Evolutionary conservation across 2,888 invertebrate species (phyloP), one percentile per base, ranked within the genome.

Genomic region (Perizoma flavofasciatum): DNA sequence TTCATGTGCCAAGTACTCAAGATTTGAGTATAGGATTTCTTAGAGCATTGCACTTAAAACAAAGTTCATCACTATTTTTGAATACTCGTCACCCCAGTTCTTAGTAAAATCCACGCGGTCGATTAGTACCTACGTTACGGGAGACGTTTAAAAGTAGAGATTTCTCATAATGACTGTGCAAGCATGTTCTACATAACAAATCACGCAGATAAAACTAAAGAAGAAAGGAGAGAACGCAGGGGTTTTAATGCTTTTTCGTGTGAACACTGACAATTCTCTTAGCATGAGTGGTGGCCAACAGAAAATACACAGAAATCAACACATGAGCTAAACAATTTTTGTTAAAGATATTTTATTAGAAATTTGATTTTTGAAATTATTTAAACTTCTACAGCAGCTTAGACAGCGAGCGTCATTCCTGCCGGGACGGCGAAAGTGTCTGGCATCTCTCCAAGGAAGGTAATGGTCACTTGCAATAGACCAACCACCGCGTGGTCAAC

Each of bases 401-500:
- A 63, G 63, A 64, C 66, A 49, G 45, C 32, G 61, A 68, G 72
- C 73, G 75, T 81, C 77, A 78, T 75, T 82, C 77, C 79, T 78
- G 74, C 80, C 79, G 85, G 81, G 74, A 80, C 79, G 85, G 81
- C 81, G 81, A 83, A 85, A 85, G 82, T 75, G 62, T 65, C 74
- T 85, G 86, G 86, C 85, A 50, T 34, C 9, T 3, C 44, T 79
- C 86, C 86, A 86, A 72, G 48, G 11, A 22, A 44, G n/a, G 62
- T 22, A 22, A 22, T 22, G 22, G 53, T 10, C 60, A 56, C 63
- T 64, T 57, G 65, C 70, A 69, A 69, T 69, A 22, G 22, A 22
- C 22, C 59, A 65, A 65, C 61, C 63, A 62, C 66, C 52, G 57
- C 71, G 66, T 70, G 67, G 66, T 68, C 65, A 51, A 35, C 50